Base-by-base conservation (phyloP, 2,797 vertebrate genomes). In the Gadopsis bispinosus region DNA sequence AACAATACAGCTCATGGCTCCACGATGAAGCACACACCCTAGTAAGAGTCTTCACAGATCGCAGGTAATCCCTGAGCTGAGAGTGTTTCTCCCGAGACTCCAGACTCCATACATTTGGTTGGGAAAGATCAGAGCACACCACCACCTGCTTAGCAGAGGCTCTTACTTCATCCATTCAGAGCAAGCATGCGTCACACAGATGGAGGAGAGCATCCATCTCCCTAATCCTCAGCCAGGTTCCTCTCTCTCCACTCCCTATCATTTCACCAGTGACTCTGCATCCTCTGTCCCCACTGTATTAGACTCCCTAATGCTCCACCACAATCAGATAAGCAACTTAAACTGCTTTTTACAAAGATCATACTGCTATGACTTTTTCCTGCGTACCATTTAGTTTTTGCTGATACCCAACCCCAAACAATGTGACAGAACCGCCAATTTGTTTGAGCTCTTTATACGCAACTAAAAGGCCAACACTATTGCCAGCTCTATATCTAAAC, bases 191-290 rank as follows among this genome's bases (percentile, higher is more conserved):
- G 76, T 75, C 64, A 86, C 80, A 85, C 90, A 94, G 90, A 94
- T 94, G 90, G 86, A 91, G 75, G 61, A 88, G 74, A 85, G 84
- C 65, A 86, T 91, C 77, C 79, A 87, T 91, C 87, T 71, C 81
- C 78, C 47, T 94, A 94, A 96, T 95, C 94, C 91, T 77, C 70
- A 43, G 1, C 50, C 77, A 79, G 75, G 82, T 85, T 84, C 66
- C 80, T 69, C 51, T 83, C 70, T 71, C 71, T 81, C 65, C 82
- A 41, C 69, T 84, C 58, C 3, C 61, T 80, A 83, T 88, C 80
- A 76, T 75, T 89, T 80, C 81, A 80, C 69, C 59, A 73, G 70
- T 51, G 35, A 72, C 75, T 87, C 73, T 73, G 77, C 73, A 67
- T 72, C 82, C 67, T 87, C 83, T 78, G 69, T 88, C 85, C 80